Evolutionary conservation across 2,113 vertebrate genomes (phyloP).

Genomic region (Salvelinus namaycush): DNA sequence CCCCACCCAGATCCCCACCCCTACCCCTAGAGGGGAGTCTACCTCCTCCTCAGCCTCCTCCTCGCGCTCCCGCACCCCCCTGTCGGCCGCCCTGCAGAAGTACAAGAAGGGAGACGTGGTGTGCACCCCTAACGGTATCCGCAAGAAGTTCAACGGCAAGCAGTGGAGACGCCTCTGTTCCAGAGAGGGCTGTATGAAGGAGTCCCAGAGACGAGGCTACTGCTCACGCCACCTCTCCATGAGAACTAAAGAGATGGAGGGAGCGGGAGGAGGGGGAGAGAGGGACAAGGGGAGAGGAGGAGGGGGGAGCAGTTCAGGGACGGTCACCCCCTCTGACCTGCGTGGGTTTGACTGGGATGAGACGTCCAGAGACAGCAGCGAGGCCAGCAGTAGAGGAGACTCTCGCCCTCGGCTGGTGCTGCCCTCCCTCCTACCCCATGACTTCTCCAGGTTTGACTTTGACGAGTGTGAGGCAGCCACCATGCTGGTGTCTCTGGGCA

Average conservation of each 20-base stretch:
- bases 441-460: conserved; percentile 87
- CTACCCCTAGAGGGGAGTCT: conserved; percentile 55
- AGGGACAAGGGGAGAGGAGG: conserved; percentile 64
- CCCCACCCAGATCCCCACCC: conserved; percentile 63
- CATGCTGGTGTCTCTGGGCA: conserved; percentile 90
- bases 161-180: conserved; percentile 93
- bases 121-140: conserved; percentile 88
- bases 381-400: conserved; percentile 82
- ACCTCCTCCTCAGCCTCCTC: conserved; percentile 65
- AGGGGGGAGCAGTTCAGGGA: conserved; percentile 78
- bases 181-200: conserved; percentile 91
- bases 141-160: conserved; percentile 94
- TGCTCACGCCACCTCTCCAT: conserved; percentile 91
- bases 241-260: conserved; percentile 92
- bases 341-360: conserved; percentile 91
- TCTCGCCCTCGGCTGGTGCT: conserved; percentile 79
- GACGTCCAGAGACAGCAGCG: conserved; percentile 83
- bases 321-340: conserved; percentile 75
- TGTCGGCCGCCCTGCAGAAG: conserved; percentile 86
- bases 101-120: conserved; percentile 94
- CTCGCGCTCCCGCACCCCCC: conserved; percentile 82
- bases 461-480: conserved; percentile 92
- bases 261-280: conserved; percentile 69
- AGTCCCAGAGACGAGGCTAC: conserved; percentile 89
- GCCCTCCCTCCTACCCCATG: conserved; percentile 72